phyloP scores from a whole-genome alignment of 2,113 vertebrate genomes.

The Apteryx mantelli region DNA sequence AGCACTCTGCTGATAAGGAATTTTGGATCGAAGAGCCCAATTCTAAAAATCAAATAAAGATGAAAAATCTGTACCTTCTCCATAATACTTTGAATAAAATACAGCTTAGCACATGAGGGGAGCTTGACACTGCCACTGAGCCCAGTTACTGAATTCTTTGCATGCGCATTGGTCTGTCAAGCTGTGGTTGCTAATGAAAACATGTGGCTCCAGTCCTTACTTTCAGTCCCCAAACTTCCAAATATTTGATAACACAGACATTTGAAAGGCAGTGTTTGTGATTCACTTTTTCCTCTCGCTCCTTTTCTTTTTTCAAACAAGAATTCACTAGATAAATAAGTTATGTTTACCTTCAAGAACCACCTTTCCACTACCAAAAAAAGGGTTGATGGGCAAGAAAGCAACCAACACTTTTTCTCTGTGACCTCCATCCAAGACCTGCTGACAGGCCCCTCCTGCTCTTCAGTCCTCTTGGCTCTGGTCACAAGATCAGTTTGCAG shows the following conservation, averaged over 20 bases:
- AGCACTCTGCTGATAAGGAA: neutral
- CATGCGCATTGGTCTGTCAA: neutral
- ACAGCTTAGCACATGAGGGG: neutral
- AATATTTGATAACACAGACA: neutral
- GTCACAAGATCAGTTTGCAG: neutral
- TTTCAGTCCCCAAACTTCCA: neutral
- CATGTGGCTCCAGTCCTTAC: neutral
- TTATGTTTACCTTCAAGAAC: neutral
- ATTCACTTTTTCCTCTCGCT: neutral
- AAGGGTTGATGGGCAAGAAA: neutral
- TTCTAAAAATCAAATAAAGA: neutral
- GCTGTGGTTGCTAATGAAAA: neutral
- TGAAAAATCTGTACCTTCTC: neutral
- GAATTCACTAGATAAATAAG: neutral
- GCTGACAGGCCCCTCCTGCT: neutral
- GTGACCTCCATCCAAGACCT: neutral
- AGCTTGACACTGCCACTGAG: neutral
- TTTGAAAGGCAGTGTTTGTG: neutral
- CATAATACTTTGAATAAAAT: neutral
- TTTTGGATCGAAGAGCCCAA: neutral
- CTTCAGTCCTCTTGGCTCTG: neutral
- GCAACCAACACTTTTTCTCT: neutral
- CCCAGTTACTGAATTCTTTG: neutral
- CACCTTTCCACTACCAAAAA: neutral
- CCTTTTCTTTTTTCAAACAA: neutral